Base-by-base conservation (phyloP, 2,888 invertebrate genomes). In the Caenorhabditis parvicauda region DNA sequence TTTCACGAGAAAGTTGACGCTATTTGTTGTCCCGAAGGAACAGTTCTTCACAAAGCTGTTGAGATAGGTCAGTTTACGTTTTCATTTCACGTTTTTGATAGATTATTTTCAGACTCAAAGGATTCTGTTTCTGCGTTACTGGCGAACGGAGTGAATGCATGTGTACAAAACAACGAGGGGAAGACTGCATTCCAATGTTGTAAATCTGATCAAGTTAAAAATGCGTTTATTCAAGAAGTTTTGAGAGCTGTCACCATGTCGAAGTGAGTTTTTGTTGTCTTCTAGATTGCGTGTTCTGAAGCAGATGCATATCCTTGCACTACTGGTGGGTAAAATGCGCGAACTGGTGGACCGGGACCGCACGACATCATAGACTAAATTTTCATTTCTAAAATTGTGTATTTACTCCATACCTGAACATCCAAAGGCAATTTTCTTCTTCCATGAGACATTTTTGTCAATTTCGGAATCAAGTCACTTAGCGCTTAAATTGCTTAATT, bases 191-290 rank as follows among this genome's bases (percentile, higher is more conserved):
- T 86, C 56, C 86, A 87, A 64, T 52, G 60, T 37, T 63, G 68
- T 42, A 60, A 67, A 37, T 69, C 69, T 7, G 74, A 86, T 41
- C 81, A 82, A 44, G 85, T 87, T 68, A 82, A 83, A 41, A 83
- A 84, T 47, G 86, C 87, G 43, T 87, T 85, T 75, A 84, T 86
- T 14, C 86, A 87, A 65, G 86, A 87, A 74, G 81, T 87, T 27
- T 81, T 87, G 19, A 84, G 86, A 72, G 86, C 87, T 19, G 85
- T 86, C 53, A 87, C 87, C 24, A 85, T 85, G 70, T 86, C 86
- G 12, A 86, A 87, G 87, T 87, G 82, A 81, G 50, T 58, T 24
- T 28, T 32, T 32, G 2, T 51, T 35, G 43, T 57, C 73, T 55
- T 62, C 52, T 51, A 3, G 43, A 12, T 25, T 46, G 48, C 22